Base-by-base conservation (phyloP, 2,113 vertebrate species). In the Ciconia stormi region DNA sequence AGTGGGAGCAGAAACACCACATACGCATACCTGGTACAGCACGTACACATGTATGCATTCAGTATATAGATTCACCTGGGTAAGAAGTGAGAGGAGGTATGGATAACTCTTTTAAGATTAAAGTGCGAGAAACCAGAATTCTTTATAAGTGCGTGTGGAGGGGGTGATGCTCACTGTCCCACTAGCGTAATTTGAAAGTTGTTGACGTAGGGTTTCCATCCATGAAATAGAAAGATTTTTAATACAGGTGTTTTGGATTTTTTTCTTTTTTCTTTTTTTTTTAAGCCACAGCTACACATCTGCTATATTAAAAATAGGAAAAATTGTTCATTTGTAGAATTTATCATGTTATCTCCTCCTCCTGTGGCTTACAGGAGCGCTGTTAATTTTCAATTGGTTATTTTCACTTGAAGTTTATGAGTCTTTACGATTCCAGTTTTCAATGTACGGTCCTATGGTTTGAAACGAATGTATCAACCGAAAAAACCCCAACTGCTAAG, bases 141-240 rank as follows among this genome's bases (percentile, higher is more conserved):
- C 11, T 22, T 21, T 13, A 0, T 21, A 2, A 13, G 1, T 0
- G 16, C 2, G 1, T 0, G 25, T 3, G 40, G 15, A 6, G 14
- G 12, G 50, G 13, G 11, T 18, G 52, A 8, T 82, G 88, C 66
- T 63, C 62, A 8, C 32, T 3, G 2, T 42, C 40, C 46, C 90
- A 47, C 67, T 10, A 13, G 85, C 53, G 13, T 34, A 36, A 1
- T 19, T 7, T 23, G 2, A 0, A 10, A 34, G 67, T 2, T 81
- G 47, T 25, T 69, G 66, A 6, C 36, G 84, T 29, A 44, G 87
- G 40, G 59, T 20, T 90, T 7, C 3, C 69, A 67, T 1, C 72
- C 69, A 23, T 40, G 25, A 30, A 11, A n/a, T 1, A 38, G 59
- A 16, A 52, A 30, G 2, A 0, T 6, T 29, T 34, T 30, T 10